phyloP scores from a whole-genome alignment of 2,888 invertebrate species.

The Meloe dianella region DNA sequence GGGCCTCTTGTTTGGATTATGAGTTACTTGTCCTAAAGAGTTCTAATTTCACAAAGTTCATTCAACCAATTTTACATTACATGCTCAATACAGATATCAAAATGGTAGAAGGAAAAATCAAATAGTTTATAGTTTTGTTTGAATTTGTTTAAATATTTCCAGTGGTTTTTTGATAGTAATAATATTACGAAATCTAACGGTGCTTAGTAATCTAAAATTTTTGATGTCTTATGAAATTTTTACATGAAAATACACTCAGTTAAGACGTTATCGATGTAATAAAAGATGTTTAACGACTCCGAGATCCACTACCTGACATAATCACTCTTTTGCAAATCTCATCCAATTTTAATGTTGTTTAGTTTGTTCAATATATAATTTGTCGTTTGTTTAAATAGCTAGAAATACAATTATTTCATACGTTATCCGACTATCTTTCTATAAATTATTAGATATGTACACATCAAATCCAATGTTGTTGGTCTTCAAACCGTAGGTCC shows the following conservation, averaged over 20 bases:
- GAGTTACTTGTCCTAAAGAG: slow-evolving; percentile 16
- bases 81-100: too few species aligned
- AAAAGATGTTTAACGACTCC: slow-evolving; percentile 16
- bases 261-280: slow-evolving; percentile 14
- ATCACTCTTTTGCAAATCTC: not conserved
- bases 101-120: too few species aligned
- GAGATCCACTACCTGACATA: not conserved
- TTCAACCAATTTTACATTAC: slow-evolving; percentile 14
- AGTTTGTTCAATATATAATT: slow-evolving; percentile 18
- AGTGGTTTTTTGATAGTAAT: not conserved
- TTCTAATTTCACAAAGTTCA: slow-evolving; percentile 16
- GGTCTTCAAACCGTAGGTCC: slow-evolving; percentile 22
- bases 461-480: slow-evolving; percentile 20
- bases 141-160: not conserved
- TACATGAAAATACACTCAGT: slow-evolving; percentile 16
- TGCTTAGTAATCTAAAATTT: slow-evolving; percentile 9
- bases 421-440: slow-evolving; percentile 1
- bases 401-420: slow-evolving; percentile 24
- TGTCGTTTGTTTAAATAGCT: slow-evolving; percentile 26
- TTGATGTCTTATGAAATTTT: slow-evolving; percentile 14
- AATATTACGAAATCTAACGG: slow-evolving; percentile 11
- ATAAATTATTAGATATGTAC: slow-evolving; percentile 15
- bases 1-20: slow-evolving; percentile 14
- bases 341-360: not conserved
- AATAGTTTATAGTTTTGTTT: not conserved